These are phyloP conservation scores for Axis porcinus DNA, from an alignment of 2,113 vertebrate genomes.

Conservation along the genomic window DNA sequence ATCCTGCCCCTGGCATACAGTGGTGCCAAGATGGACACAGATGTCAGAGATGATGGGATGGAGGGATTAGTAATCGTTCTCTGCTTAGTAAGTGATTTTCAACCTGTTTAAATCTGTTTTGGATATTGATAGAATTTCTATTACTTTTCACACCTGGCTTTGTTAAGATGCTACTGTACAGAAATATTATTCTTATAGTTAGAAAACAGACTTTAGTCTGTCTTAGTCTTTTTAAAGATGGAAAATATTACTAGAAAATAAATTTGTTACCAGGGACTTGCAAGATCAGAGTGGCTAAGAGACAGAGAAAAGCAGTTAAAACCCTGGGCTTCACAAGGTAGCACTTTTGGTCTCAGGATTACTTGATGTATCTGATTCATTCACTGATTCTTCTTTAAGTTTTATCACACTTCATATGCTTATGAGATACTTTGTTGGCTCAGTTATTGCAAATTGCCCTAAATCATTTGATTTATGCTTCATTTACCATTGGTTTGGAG, in stretches of 20 bases:
- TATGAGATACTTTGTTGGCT: conserved; percentile 18
- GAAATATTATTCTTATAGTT: background rate
- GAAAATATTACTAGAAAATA: background rate
- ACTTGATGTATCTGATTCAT: background rate
- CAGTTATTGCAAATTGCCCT: background rate
- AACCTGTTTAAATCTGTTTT: background rate
- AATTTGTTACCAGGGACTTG: background rate
- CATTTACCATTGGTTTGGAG: conserved; percentile 6
- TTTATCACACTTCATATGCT: background rate
- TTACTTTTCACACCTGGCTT: background rate
- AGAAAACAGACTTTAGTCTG: background rate
- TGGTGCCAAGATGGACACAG: background rate
- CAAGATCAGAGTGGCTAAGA: background rate
- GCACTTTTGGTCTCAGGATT: background rate
- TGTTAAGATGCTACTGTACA: background rate
- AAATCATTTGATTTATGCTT: conserved; percentile 23
- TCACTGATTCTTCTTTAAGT: background rate
- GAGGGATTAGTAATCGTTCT: background rate
- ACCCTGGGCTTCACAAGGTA: background rate
- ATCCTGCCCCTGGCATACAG: background rate
- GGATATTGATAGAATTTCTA: background rate
- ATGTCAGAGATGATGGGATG: background rate
- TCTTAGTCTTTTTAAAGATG: background rate
- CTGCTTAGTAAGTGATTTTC: background rate
- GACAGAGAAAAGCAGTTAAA: background rate